Conservation (phyloP, 1,140 invertebrate genomes). For the Ceratina calcarata region DNA sequence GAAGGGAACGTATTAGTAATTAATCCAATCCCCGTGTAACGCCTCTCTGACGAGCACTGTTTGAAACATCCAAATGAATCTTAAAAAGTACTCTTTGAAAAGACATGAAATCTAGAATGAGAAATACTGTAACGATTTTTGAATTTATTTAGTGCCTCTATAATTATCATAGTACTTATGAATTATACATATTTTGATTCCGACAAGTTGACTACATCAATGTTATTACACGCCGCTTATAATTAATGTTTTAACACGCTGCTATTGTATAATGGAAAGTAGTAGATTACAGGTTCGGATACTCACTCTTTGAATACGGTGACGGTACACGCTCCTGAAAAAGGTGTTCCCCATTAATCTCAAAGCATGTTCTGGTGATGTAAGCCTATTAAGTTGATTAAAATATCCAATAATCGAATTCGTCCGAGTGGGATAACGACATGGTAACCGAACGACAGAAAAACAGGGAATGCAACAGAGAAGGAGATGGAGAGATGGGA, state of each 20-base stretch:
- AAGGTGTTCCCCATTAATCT: conserved; percentile 60
- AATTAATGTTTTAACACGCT: background rate
- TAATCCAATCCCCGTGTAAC: conserved; percentile 3
- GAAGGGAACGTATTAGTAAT: conserved; percentile 23
- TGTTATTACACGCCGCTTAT: too few species aligned
- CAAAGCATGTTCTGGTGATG: conserved; percentile 50
- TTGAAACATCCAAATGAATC: background rate
- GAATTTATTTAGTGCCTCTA: too few species aligned
- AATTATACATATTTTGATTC: too few species aligned
- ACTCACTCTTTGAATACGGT: background rate
- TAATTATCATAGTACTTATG: too few species aligned
- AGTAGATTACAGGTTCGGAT: conserved; percentile 12
- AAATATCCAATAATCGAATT: conserved; percentile 75
- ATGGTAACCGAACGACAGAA: conserved; percentile 44
- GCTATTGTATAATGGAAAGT: conserved; percentile 25
- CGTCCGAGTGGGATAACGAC: conserved; percentile 52
- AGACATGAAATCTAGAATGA: too few species aligned
- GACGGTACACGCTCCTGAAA: conserved; percentile 17
- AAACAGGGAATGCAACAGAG: conserved; percentile 36
- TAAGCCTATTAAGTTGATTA: conserved; percentile 71
- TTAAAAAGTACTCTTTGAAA: too few species aligned
- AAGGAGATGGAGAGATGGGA: conserved; percentile 16
- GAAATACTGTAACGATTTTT: too few species aligned
- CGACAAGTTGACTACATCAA: too few species aligned
- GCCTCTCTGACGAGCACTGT: too few species aligned